phyloP scores from a whole-genome alignment of 2,888 invertebrate genomes.

The Orchesella flavescens region DNA sequence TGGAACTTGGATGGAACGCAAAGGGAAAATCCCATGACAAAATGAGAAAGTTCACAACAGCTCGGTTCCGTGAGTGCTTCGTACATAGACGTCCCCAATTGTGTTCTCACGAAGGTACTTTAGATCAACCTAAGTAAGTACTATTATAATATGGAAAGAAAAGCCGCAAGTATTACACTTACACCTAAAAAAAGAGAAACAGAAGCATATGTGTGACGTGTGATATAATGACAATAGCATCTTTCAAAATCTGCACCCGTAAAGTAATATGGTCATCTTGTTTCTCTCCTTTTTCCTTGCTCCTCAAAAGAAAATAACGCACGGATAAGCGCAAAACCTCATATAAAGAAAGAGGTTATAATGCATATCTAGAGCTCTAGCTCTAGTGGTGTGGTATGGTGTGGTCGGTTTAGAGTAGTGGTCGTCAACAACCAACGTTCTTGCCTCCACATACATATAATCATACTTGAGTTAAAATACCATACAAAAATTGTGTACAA shows the following conservation, averaged over 20 bases:
- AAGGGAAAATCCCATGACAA: too few relatives aligned
- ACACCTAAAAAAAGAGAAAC: not conserved
- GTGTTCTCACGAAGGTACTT: too few relatives aligned
- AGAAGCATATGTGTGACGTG: not conserved
- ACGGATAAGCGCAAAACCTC: not conserved
- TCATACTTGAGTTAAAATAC: not conserved
- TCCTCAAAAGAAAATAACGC: not conserved
- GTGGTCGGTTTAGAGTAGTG: not conserved
- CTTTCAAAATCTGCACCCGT: not conserved
- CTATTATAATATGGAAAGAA: too few relatives aligned
- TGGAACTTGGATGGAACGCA: too few relatives aligned
- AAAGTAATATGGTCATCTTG: not conserved
- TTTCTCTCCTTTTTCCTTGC: not conserved
- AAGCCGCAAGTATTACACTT: not conserved
- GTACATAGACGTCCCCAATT: too few relatives aligned
- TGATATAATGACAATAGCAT: not conserved
- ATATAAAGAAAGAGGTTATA: too few relatives aligned
- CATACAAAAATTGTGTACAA: not conserved
- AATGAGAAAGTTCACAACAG: too few relatives aligned
- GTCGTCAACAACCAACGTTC: not conserved
- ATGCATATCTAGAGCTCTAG: too few relatives aligned
- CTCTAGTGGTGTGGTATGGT: too few relatives aligned
- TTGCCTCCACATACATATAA: not conserved
- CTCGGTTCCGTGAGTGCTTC: too few relatives aligned
- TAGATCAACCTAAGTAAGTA: not conserved